A percentile compares a stretch with the other conserved stretches of the same genome.
Conservation (phyloP, 64 coral and sea anemone genomes). For the Porites australiensis region DNA sequence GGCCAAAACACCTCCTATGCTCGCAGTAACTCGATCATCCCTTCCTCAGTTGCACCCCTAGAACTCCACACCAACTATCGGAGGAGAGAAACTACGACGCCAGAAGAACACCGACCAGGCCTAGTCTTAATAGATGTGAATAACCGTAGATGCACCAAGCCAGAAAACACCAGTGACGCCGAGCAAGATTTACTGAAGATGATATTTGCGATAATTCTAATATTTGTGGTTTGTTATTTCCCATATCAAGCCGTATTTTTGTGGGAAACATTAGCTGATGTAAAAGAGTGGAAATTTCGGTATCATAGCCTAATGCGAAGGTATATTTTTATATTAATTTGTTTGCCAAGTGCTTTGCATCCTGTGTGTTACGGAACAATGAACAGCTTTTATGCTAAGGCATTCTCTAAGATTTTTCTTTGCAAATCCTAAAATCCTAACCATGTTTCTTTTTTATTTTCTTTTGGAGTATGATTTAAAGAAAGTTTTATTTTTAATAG, state of each 20-base stretch:
- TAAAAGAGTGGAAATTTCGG: background rate
- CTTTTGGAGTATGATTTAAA: no score
- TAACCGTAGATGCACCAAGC: background rate
- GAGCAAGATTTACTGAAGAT: slow-evolving; percentile 61
- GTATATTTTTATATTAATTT: slow-evolving; percentile 43
- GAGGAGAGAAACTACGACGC: background rate
- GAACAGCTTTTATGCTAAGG: slow-evolving; percentile 70
- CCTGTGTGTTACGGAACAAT: slow-evolving; percentile 73
- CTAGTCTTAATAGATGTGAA: background rate
- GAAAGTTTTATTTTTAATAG: no score
- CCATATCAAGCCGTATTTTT: slow-evolving; percentile 45
- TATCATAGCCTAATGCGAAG: background rate
- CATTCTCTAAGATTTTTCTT: slow-evolving; percentile 47
- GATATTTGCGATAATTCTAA: slow-evolving; percentile 48
- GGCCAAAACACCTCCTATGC: background rate
- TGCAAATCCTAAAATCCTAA: slow-evolving; percentile 19
- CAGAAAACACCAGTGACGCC: background rate
- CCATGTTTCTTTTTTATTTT: no score
- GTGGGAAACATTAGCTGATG: background rate
- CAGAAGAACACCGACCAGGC: background rate
- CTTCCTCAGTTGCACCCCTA: background rate
- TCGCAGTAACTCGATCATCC: background rate
- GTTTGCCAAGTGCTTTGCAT: slow-evolving; percentile 62
- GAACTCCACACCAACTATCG: background rate
- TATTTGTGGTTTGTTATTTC: slow-evolving; percentile 57